These are phyloP conservation scores for Vannuccia rotundouncinata DNA, from an alignment of 2,888 invertebrate genomes.

Conservation along the genomic window DNA sequence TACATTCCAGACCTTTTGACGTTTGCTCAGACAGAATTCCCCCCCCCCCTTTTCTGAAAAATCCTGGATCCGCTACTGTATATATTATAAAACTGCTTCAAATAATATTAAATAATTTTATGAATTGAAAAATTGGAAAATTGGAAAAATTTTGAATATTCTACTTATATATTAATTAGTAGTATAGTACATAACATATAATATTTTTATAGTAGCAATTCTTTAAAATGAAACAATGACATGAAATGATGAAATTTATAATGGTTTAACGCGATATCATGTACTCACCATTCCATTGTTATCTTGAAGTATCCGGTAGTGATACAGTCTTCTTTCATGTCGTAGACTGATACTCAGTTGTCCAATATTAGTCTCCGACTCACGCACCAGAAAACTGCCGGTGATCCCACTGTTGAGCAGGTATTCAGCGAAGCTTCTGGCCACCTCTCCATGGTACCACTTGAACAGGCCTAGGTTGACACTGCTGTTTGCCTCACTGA, in stretches of 20 bases:
- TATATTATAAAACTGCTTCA: too few relatives aligned
- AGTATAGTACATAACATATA: neutral
- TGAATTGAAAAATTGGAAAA: too few relatives aligned
- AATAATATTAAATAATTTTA: too few relatives aligned
- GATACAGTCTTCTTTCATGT: conserved; percentile 88
- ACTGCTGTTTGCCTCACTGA: conserved; percentile 19
- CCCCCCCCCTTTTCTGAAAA: too few relatives aligned
- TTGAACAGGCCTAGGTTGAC: conserved; percentile 32
- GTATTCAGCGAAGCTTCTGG: conserved; percentile 89
- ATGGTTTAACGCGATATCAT: neutral
- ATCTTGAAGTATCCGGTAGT: conserved; percentile 89
- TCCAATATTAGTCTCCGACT: conserved; percentile 81
- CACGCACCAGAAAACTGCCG: conserved; percentile 87
- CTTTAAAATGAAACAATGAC: neutral
- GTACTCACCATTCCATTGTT: conserved; percentile 43
- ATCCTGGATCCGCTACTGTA: too few relatives aligned
- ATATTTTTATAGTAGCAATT: neutral
- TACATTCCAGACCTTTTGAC: too few relatives aligned
- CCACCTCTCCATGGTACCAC: conserved; percentile 76
- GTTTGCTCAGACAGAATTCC: too few relatives aligned
- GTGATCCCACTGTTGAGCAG: conserved; percentile 89
- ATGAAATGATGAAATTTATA: neutral
- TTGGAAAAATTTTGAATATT: neutral
- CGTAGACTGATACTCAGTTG: conserved; percentile 77
- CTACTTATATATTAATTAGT: neutral